A percentile compares a stretch with the other conserved stretches of the same genome.
Conservation (phyloP, 2,113 vertebrate genomes). For the Malurus alboscapulatus region DNA sequence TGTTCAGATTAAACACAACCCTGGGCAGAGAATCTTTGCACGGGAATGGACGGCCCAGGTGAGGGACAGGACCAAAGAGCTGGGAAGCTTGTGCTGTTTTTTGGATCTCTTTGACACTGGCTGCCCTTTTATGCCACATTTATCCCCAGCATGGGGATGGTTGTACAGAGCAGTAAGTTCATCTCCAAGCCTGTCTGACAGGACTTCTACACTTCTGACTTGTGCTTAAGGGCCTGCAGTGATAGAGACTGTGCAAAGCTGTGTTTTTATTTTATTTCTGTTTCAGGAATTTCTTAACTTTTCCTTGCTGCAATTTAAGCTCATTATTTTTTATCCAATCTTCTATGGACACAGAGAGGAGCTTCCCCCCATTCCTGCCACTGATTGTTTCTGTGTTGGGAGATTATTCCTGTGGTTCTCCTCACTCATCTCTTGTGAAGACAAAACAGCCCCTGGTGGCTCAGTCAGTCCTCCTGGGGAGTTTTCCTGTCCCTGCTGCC, state of each 20-base stretch:
- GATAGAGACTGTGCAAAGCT: background rate
- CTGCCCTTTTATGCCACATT: background rate
- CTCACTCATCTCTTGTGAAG: background rate
- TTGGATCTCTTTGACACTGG: background rate
- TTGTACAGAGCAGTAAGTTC: background rate
- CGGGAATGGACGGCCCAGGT: fast-evolving
- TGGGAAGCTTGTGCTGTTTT: fast-evolving
- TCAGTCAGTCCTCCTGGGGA: background rate
- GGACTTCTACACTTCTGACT: background rate
- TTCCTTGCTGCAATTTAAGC: background rate
- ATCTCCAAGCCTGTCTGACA: fast-evolving
- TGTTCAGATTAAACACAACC: background rate
- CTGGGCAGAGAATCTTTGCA: background rate
- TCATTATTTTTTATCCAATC: background rate
- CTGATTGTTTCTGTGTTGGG: background rate
- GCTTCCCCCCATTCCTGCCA: background rate
- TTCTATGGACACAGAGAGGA: background rate
- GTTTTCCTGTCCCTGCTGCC: background rate
- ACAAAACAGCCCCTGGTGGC: background rate
- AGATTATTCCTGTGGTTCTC: background rate
- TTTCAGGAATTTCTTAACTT: background rate
- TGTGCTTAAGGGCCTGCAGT: background rate
- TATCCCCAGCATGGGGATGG: background rate
- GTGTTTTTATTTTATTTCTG: background rate
- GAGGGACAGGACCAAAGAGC: background rate